These are phyloP conservation scores for Engraulis encrasicolus DNA, from an alignment of 2,113 vertebrate species.

Conservation along the genomic window DNA sequence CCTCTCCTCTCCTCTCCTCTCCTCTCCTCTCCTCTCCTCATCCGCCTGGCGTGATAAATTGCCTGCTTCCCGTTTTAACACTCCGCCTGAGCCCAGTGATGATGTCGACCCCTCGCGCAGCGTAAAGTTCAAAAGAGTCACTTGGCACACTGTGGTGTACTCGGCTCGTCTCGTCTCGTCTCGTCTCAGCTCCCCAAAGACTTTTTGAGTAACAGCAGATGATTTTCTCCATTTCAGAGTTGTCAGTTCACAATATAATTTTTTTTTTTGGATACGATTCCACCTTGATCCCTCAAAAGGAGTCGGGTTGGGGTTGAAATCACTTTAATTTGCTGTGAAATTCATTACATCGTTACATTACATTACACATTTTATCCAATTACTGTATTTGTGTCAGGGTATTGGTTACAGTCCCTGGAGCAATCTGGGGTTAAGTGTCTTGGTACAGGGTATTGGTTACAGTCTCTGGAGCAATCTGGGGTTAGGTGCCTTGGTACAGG, in stretches of 20 bases:
- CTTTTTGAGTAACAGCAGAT: not conserved
- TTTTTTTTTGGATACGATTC: not conserved
- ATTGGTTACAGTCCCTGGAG: no score
- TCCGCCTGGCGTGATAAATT: slow-evolving; percentile 47
- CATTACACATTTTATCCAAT: no score
- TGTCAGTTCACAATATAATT: not conserved
- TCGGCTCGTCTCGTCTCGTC: no score
- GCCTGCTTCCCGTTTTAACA: slow-evolving; percentile 54
- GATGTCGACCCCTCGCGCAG: not conserved
- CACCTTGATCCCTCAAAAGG: not conserved
- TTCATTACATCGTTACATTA: no score
- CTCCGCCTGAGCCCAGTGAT: not conserved
- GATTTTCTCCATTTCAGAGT: not conserved
- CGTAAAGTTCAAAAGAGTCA: slow-evolving; percentile 2
- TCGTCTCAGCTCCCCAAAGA: not conserved
- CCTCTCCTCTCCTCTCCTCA: no score
- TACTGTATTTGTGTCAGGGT: no score
- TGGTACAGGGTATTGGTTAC: no score
- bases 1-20: no score
- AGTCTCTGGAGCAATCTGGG: no score
- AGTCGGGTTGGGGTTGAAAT: not conserved
- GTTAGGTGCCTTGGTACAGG: no score
- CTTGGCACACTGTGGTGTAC: not conserved
- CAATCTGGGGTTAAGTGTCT: no score
- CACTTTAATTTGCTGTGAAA: not conserved